Conservation (phyloP, 2,797 vertebrate species). For the Cossypha heuglini region DNA sequence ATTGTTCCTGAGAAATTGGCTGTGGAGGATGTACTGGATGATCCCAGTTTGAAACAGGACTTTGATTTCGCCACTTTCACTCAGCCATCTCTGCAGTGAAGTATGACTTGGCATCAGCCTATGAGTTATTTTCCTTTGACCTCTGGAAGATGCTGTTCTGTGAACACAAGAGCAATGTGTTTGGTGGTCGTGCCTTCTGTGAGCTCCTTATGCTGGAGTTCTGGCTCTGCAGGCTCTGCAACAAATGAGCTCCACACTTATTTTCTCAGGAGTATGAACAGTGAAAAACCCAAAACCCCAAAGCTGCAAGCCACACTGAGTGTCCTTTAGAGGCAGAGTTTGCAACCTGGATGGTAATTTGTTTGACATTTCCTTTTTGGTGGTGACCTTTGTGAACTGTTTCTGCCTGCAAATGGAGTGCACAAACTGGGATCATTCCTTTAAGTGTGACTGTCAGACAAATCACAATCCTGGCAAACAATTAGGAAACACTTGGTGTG, state of each 20-base stretch:
- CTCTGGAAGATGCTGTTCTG: not conserved
- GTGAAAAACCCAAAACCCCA: fast-evolving
- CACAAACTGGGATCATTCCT: not conserved
- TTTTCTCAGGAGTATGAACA: not conserved
- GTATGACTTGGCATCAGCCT: not conserved
- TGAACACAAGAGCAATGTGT: fast-evolving
- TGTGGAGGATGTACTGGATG: not conserved
- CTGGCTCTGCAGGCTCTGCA: not conserved
- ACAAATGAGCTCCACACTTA: not conserved
- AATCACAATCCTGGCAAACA: not conserved
- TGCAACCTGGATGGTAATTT: not conserved
- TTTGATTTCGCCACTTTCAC: not conserved
- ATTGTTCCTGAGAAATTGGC: not conserved
- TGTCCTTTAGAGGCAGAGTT: not conserved
- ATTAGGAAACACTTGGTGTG: not conserved
- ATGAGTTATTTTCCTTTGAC: not conserved
- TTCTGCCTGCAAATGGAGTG: not conserved
- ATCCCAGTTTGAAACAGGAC: not conserved
- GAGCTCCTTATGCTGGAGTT: not conserved
- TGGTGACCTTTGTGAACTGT: not conserved
- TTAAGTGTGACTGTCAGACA: not conserved
- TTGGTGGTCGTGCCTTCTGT: not conserved
- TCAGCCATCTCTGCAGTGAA: not conserved
- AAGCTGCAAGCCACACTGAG: not conserved
- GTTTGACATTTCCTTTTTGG: not conserved